These are phyloP conservation scores for Orius insidiosus DNA, from an alignment of 1,140 invertebrate genomes.

Conservation along the genomic window DNA sequence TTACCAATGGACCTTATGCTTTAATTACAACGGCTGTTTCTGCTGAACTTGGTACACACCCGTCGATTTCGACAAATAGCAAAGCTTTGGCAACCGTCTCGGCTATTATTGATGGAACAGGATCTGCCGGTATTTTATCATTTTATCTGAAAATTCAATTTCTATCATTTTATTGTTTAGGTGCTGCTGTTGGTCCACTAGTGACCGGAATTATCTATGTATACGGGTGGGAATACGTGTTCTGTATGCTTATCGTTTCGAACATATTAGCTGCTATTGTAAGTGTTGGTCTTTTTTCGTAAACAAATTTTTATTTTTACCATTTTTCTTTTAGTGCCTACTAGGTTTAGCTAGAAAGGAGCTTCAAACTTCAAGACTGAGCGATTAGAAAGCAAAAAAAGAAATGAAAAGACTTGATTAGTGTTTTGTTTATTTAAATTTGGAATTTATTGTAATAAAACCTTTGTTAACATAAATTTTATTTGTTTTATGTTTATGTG, in stretches of 20 bases:
- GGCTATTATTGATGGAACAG: slow-evolving; percentile 92
- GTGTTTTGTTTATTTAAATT: too few relatives aligned
- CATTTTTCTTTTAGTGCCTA: too few relatives aligned
- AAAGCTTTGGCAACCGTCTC: slow-evolving; percentile 89
- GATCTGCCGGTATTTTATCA: slow-evolving; percentile 57
- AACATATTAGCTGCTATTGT: slow-evolving; percentile 64
- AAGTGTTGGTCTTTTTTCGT: too few relatives aligned
- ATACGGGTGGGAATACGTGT: slow-evolving; percentile 69
- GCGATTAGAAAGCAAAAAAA: too few relatives aligned
- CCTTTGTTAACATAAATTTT: too few relatives aligned
- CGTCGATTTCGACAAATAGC: slow-evolving; percentile 61
- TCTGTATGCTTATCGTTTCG: slow-evolving; percentile 77
- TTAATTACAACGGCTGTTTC: slow-evolving; percentile 92
- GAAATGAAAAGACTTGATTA: too few relatives aligned
- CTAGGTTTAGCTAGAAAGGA: too few relatives aligned
- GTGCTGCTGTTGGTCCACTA: slow-evolving; percentile 78
- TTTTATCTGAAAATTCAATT: slow-evolving; percentile 7
- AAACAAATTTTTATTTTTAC: too few relatives aligned
- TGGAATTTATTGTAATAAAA: too few relatives aligned
- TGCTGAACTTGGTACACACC: slow-evolving; percentile 81
- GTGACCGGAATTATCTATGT: slow-evolving; percentile 65
- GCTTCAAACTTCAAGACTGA: too few relatives aligned
- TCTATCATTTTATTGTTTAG: too few relatives aligned
- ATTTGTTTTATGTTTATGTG: too few relatives aligned
- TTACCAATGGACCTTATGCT: slow-evolving; percentile 91